A percentile compares a stretch with the other conserved stretches of the same genome.
These are phyloP conservation scores for Lepidocyrtinus sp. DNA, from an alignment of 2,888 invertebrate genomes.

Conservation along the genomic window DNA sequence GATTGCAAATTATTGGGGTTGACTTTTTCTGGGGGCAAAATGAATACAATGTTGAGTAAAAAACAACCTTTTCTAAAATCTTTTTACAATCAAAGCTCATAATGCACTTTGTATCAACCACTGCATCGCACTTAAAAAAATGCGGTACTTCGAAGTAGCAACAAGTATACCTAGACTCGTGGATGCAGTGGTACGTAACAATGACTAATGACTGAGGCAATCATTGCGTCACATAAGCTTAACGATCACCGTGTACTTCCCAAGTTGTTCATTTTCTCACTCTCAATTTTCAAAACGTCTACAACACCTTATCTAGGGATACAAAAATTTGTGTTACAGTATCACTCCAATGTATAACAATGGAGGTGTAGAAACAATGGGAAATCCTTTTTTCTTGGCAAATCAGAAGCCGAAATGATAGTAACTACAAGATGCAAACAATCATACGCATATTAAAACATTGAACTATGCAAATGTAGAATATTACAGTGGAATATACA, in stretches of 20 bases:
- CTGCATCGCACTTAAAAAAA: not conserved
- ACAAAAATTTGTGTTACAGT: too few relatives aligned
- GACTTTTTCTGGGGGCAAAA: not conserved
- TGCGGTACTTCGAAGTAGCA: not conserved
- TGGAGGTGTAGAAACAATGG: too few relatives aligned
- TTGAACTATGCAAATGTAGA: not conserved
- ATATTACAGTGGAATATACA: too few relatives aligned
- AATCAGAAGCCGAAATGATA: not conserved
- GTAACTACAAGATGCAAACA: not conserved
- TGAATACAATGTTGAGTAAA: not conserved
- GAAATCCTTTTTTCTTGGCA: conserved; percentile 31
- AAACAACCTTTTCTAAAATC: not conserved
- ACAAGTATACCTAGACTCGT: not conserved
- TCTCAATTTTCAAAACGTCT: too few relatives aligned
- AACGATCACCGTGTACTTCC: conserved; percentile 7
- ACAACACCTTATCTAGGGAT: too few relatives aligned
- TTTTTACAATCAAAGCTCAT: not conserved
- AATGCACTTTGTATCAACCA: not conserved
- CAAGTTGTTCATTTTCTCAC: not conserved
- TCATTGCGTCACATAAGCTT: conserved; percentile 16
- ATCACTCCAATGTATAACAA: too few relatives aligned
- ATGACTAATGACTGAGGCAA: not conserved
- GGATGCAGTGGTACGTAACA: conserved; percentile 11
- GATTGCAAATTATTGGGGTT: not conserved
- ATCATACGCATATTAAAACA: not conserved